Evolutionary conservation across 1,140 invertebrate genomes (phyloP).

Genomic region (Solenopsis fugax): DNA sequence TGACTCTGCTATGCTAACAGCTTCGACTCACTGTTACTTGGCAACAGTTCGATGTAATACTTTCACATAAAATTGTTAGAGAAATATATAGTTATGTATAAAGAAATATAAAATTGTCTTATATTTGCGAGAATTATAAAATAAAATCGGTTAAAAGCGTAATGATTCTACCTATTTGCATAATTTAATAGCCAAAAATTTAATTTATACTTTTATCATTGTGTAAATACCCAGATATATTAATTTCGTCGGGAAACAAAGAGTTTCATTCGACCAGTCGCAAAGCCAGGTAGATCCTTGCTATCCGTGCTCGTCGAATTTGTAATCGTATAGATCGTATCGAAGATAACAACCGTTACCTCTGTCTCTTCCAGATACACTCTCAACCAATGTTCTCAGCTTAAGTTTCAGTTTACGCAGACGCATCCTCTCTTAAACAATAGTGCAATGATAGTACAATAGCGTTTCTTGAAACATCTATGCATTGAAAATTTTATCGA

Average conservation of each 20-base stretch:
- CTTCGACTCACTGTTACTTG: neutral
- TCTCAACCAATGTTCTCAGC: constrained; percentile 10
- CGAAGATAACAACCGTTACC: constrained; percentile 15
- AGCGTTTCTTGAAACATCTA: neutral
- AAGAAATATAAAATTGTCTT: constrained; percentile 10
- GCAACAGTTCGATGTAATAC: neutral
- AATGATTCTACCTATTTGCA: neutral
- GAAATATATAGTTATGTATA: no score
- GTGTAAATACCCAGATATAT: neutral
- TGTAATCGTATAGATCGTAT: constrained; percentile 26
- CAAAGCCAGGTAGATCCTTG: constrained; percentile 7
- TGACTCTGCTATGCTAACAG: constrained; percentile 23
- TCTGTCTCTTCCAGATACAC: neutral
- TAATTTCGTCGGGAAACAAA: neutral
- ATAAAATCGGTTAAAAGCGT: neutral
- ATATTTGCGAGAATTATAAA: neutral
- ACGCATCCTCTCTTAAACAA: constrained; percentile 25
- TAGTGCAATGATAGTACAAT: neutral
- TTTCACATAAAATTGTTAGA: neutral
- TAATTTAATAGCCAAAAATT: neutral
- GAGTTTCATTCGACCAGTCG: neutral
- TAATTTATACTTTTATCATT: neutral
- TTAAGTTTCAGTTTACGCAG: constrained; percentile 11
- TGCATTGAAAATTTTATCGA: neutral
- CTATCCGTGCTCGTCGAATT: constrained; percentile 22